Base-by-base conservation (phyloP, 2,797 vertebrate species). In the Ciconia nigra region DNA sequence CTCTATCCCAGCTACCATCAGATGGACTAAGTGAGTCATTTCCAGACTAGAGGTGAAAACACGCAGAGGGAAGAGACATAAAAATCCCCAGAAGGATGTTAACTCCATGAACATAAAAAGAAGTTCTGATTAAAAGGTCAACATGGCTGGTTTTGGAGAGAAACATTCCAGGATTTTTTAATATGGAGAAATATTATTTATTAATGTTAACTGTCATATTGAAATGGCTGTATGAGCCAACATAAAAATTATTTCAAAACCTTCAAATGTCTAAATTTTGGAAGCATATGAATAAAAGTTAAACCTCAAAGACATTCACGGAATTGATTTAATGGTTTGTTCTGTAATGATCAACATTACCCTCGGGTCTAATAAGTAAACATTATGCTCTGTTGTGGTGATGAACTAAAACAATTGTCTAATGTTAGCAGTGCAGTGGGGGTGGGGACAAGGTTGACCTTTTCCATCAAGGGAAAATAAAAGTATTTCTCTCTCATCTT, bases 251-350 rank as follows among this genome's bases (percentile, higher is more conserved):
- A 90, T 95, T 91, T 94, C 82, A 94, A 96, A 97, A 92, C 86
- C 91, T 96, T 96, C 92, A 93, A 95, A 97, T 88, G 87, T 86
- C 93, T 95, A 46, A 84, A 89, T 87, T 96, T 93, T 96, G 95
- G 96, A 97, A 97, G 89, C 74, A 42, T 91, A 95, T 94, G 96
- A 97, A 97, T 91, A 95, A 93, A 96, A 94, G 81, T 77, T 66
- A 93, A 96, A 92, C 96, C 94, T 97, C 96, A 97, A 97, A 97
- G 96, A 95, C 93, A 85, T 91, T 89, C 93, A 90, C 31, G 4
- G 96, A 94, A 97, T 95, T 97, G 97, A 97, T 97, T 97, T 96
- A 96, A 97, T 97, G 96, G 96, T 92, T 95, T 95, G 89, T 87
- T 97, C 96, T 94, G 92, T 89, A 96, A 97, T 89, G 95, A 94